Conservation (phyloP, 35 echinoderm and acorn worm species). For the Patiria miniata region DNA sequence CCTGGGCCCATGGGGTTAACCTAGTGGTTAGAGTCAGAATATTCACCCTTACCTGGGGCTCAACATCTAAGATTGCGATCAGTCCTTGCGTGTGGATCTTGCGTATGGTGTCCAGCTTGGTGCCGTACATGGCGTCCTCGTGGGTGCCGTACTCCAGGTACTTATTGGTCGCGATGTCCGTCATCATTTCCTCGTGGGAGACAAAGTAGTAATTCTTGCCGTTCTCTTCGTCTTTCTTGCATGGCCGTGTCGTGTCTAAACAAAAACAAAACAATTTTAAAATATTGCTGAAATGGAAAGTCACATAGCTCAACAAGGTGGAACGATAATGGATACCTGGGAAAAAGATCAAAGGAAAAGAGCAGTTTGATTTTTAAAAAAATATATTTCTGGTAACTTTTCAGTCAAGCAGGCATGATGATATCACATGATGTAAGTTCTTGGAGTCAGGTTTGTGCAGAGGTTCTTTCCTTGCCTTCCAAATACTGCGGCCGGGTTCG, state of each 20-base stretch:
- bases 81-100: slow-evolving; percentile 92
- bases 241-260: slow-evolving; percentile 88
- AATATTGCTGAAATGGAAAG: too few species aligned
- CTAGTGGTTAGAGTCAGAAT: not conserved
- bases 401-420: too few species aligned
- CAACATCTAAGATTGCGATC: slow-evolving; percentile 96
- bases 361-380: too few species aligned
- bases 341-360: too few species aligned
- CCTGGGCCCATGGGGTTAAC: too few species aligned
- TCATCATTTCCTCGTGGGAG: slow-evolving; percentile 88
- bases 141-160: slow-evolving; percentile 99
- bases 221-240: slow-evolving; percentile 93
- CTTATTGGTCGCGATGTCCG: slow-evolving; percentile 93
- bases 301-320: too few species aligned
- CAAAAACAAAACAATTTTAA: not conserved
- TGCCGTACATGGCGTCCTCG: slow-evolving; percentile 99
- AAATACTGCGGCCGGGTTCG: too few species aligned
- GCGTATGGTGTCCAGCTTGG: slow-evolving; percentile 94
- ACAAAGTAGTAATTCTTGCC: slow-evolving; percentile 99
- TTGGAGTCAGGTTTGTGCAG: too few species aligned
- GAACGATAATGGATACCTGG: too few species aligned
- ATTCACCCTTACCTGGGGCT: slow-evolving; percentile 82
- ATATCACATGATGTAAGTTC: too few species aligned
- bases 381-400: too few species aligned
- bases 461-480: too few species aligned